Conservation (phyloP, 2,888 invertebrate species). For the Caenorhabditis doughertyi region DNA sequence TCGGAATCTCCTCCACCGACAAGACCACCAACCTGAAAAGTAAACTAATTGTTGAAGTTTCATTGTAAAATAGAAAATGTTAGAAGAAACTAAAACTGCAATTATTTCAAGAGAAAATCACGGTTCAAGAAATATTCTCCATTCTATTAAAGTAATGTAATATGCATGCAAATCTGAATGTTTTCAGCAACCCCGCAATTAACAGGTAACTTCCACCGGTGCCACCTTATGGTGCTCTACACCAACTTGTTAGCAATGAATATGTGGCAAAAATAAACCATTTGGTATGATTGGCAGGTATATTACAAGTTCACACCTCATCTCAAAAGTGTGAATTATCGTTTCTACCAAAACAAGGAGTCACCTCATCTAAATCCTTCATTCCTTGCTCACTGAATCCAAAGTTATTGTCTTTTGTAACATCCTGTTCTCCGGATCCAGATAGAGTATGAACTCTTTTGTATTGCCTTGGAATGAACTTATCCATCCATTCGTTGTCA, state of each 20-base stretch:
- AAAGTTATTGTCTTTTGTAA: slow-evolving; percentile 73
- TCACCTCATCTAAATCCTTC: slow-evolving; percentile 79
- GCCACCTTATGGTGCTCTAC: slow-evolving; percentile 20
- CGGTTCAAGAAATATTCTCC: too few relatives aligned
- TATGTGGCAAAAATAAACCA: too few relatives aligned
- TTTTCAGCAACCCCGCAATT: slow-evolving; percentile 22
- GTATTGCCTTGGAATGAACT: slow-evolving; percentile 74
- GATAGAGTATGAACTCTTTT: slow-evolving; percentile 50
- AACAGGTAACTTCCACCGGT: slow-evolving; percentile 3
- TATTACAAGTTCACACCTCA: background rate
- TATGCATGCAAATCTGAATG: too few relatives aligned
- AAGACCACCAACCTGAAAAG: slow-evolving; percentile 71
- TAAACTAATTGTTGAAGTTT: too few relatives aligned
- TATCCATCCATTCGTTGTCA: slow-evolving; percentile 75
- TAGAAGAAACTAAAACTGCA: too few relatives aligned
- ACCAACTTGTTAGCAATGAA: slow-evolving; percentile 19
- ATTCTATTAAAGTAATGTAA: too few relatives aligned
- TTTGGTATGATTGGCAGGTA: slow-evolving; percentile 1
- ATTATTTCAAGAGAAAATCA: too few relatives aligned
- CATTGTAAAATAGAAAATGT: too few relatives aligned
- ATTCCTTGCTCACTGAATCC: slow-evolving; percentile 78
- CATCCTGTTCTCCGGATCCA: slow-evolving; percentile 62
- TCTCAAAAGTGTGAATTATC: slow-evolving; percentile 10
- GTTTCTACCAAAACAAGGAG: too few relatives aligned
- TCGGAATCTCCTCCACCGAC: slow-evolving; percentile 79